phyloP scores from a whole-genome alignment of 2,113 vertebrate species.

The Nesogale talazaci region DNA sequence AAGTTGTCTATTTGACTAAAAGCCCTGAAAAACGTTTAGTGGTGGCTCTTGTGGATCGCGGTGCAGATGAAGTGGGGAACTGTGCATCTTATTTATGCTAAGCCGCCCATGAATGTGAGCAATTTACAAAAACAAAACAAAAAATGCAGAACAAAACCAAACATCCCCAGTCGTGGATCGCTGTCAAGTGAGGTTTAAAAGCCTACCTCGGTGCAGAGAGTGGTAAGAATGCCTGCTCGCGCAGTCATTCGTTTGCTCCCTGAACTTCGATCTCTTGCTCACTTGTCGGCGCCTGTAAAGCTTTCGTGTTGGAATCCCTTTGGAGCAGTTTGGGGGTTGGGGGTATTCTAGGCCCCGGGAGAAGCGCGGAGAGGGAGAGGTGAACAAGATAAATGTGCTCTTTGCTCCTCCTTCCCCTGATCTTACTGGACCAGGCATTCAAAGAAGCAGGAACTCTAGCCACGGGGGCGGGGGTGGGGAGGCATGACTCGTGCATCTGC shows the following conservation, averaged over 20 bases:
- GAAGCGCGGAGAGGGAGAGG: not conserved
- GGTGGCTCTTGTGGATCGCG: not conserved
- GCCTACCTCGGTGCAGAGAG: not conserved
- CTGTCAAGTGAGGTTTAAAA: not conserved
- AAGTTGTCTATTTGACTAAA: not conserved
- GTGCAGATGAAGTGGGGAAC: not conserved
- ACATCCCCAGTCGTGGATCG: not conserved
- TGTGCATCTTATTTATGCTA: not conserved
- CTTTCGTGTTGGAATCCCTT: too few species aligned
- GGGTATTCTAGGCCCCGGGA: too few species aligned
- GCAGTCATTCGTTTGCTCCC: not conserved
- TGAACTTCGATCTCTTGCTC: not conserved
- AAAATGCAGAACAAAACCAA: too few species aligned
- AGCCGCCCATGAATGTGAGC: not conserved
- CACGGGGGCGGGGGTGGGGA: not conserved
- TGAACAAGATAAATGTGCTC: not conserved
- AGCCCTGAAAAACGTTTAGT: not conserved
- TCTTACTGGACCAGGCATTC: not conserved
- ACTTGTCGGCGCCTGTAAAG: not conserved
- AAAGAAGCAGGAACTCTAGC: not conserved
- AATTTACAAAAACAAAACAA: not conserved
- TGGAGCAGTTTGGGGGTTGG: too few species aligned
- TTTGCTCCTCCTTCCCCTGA: not conserved
- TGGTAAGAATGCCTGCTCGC: not conserved
- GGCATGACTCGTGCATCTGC: not conserved